A percentile compares a stretch with the other conserved stretches of the same genome.
These are phyloP conservation scores for Diabrotica balteata DNA, from an alignment of 2,888 invertebrate species.

Conservation along the genomic window DNA sequence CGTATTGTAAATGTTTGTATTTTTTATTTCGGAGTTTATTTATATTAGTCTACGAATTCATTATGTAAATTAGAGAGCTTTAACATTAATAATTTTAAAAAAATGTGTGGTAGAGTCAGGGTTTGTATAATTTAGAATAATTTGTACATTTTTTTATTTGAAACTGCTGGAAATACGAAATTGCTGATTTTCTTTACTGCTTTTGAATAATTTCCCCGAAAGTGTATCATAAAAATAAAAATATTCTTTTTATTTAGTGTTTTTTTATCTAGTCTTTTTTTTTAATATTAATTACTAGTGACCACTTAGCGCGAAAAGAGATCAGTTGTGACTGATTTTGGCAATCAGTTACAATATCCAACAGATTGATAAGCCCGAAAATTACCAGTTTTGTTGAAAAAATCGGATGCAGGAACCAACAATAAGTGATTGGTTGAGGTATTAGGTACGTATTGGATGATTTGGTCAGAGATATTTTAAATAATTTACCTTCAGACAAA, in stretches of 20 bases:
- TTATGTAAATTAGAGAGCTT: slow-evolving; percentile 30
- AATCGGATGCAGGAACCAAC: no score
- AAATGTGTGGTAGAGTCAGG: slow-evolving; percentile 35
- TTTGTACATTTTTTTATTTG: slow-evolving; percentile 35
- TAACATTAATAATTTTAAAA: slow-evolving; percentile 34
- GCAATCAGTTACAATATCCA: no score
- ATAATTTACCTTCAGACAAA: no score
- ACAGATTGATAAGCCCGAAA: no score
- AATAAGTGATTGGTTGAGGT: no score
- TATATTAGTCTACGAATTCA: slow-evolving; percentile 26
- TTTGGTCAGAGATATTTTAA: no score
- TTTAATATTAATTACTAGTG: no score
- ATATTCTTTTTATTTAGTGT: slow-evolving; percentile 18
- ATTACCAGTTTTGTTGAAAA: no score
- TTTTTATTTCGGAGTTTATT: slow-evolving; percentile 31
- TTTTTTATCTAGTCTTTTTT: no score
- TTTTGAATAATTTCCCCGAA: slow-evolving; percentile 14
- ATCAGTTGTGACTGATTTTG: no score
- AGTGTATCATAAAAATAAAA: slow-evolving; percentile 21
- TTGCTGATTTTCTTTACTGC: slow-evolving; percentile 6
- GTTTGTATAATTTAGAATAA: slow-evolving; percentile 37
- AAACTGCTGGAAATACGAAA: slow-evolving; percentile 12
- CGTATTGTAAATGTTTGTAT: slow-evolving; percentile 31
- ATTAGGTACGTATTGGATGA: no score
- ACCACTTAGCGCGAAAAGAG: no score